Conservation (phyloP, 2,888 invertebrate genomes). For the Proisotoma minuta region DNA sequence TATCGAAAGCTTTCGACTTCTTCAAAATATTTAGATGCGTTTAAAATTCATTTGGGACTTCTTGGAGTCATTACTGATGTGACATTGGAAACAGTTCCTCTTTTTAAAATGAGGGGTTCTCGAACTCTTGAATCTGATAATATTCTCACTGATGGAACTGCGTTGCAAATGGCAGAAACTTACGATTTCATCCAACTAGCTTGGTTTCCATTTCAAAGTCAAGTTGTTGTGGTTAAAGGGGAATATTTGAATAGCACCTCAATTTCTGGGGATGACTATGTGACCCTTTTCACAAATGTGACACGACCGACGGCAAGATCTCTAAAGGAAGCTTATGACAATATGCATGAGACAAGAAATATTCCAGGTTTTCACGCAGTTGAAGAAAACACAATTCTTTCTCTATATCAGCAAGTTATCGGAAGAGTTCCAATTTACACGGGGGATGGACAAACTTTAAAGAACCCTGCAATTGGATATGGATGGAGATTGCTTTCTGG, state of each 20-base stretch:
- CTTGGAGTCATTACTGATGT: constrained; percentile 27
- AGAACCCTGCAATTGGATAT: not conserved
- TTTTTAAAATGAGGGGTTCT: constrained; percentile 27
- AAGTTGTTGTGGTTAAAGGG: constrained; percentile 26
- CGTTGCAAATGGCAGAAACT: constrained; percentile 12
- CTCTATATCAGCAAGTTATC: constrained; percentile 21
- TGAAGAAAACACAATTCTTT: constrained; percentile 27
- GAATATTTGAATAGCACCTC: constrained; percentile 12
- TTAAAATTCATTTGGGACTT: not conserved
- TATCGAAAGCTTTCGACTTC: not conserved
- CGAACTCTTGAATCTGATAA: constrained; percentile 21
- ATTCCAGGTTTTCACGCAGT: constrained; percentile 17
- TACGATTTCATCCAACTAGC: constrained; percentile 31
- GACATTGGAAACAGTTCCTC: constrained; percentile 26
- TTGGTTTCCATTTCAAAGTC: constrained; percentile 26
- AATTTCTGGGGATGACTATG: constrained; percentile 19
- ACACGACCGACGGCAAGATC: no score
- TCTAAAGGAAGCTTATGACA: no score
- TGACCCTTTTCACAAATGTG: constrained; percentile 26
- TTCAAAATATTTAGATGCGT: not conserved
- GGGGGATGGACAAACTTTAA: constrained; percentile 17
- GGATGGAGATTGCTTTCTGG: not conserved
- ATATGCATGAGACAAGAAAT: constrained; percentile 22
- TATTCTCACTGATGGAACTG: constrained; percentile 23
- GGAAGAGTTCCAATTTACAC: constrained; percentile 33